These are phyloP conservation scores for Gallinago solitaria DNA, from an alignment of 2,797 vertebrate species.

Conservation along the genomic window DNA sequence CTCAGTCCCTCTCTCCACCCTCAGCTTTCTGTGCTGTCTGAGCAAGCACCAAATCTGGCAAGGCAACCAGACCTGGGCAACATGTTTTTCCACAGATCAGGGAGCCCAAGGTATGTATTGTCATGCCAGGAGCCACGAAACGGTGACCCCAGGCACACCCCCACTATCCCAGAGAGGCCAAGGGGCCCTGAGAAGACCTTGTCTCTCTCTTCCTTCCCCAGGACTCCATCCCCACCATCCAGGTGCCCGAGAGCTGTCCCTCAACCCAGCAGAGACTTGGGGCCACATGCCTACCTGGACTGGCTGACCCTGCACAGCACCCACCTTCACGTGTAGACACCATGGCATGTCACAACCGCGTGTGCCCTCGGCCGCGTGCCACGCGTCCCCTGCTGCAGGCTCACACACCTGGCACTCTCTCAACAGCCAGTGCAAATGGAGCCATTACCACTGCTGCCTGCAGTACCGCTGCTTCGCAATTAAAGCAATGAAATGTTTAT, in stretches of 20 bases:
- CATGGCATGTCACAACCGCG: fast-evolving
- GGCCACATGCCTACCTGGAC: fast-evolving
- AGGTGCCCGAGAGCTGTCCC: neutral
- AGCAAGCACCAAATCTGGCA: neutral
- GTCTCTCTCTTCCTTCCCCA: neutral
- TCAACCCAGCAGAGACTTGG: neutral
- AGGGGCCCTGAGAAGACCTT: neutral
- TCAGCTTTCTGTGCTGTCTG: neutral
- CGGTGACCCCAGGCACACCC: neutral
- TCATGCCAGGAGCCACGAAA: neutral
- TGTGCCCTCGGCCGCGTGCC: fast-evolving
- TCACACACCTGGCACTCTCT: neutral
- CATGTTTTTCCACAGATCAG: neutral
- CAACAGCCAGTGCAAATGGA: neutral
- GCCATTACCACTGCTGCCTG: neutral
- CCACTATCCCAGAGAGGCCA: neutral
- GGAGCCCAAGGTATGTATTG: neutral
- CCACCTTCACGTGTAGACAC: fast-evolving
- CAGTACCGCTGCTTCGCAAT: constrained; percentile 49
- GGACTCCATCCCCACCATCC: neutral
- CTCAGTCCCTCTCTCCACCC: neutral
- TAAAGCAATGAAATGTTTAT: constrained; percentile 66
- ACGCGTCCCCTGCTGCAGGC: neutral
- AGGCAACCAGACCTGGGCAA: neutral
- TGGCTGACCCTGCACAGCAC: fast-evolving